phyloP scores from a whole-genome alignment of 2,113 vertebrate species.

The Parus major region DNA sequence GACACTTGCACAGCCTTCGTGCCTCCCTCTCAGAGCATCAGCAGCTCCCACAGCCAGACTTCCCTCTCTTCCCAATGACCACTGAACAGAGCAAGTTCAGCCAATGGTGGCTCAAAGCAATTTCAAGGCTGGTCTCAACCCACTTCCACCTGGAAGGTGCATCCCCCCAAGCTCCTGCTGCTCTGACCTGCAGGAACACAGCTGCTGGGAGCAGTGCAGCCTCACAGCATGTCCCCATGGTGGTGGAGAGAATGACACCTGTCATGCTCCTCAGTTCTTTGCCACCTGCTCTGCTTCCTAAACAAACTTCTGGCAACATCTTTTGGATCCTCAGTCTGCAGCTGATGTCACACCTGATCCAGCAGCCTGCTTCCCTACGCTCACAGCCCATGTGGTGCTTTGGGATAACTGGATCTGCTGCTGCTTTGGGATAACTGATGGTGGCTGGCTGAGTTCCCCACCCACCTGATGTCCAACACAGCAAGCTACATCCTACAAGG shows the following conservation, averaged over 20 bases:
- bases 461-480: background rate
- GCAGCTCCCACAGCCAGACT: background rate
- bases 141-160: background rate
- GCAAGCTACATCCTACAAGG: background rate
- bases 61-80: background rate
- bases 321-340: background rate
- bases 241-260: background rate
- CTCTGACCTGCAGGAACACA: background rate
- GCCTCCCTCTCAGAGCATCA: accelerated
- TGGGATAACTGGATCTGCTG: background rate
- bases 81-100: background rate
- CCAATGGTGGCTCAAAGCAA: background rate
- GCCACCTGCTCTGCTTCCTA: background rate
- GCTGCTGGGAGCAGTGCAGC: background rate
- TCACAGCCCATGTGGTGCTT: background rate
- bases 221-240: accelerated
- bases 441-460: background rate
- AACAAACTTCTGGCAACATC: background rate
- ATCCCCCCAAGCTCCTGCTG: background rate
- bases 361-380: background rate
- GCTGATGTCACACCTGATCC: background rate
- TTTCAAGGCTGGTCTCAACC: background rate
- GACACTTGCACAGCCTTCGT: background rate
- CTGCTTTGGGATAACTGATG: background rate
- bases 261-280: background rate